Base-by-base conservation (phyloP, 2,888 invertebrate species). In the Neocrepidodera transversa region DNA sequence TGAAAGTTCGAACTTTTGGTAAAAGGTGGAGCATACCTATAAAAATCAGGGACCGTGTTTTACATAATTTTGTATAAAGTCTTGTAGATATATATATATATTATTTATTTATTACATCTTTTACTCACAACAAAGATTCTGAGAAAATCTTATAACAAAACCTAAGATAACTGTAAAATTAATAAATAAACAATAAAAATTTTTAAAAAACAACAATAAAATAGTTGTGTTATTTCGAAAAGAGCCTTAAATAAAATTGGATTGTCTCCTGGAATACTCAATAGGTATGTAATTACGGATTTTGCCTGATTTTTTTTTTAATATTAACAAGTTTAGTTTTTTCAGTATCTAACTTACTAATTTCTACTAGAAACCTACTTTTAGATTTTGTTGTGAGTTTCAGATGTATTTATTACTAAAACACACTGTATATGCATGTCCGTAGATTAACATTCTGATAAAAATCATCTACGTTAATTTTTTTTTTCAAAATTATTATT, bases 91-190 rank as follows among this genome's bases (percentile, higher is more conserved):
- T 76, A 76, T 77, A n/a, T n/a, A n/a, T n/a, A 79, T 75, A 76
- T 77, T 77, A 78, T 75, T 78, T 77, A 78, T 79, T 79, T 78
- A 78, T 78, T 75, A 76, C 79, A 79, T 79, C 79, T 79, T 79
- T 77, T 78, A 79, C 79, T 79, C 79, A 79, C 79, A 79, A 79
- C 79, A 79, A 79, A 60, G 55, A 60, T 55, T 52, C 51, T 38
- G 78, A 71, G 74, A 73, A 73, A 71, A 67, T 69, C 71, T 72
- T 71, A 74, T 71, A 76, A 74, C 70, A 71, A 72, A 73, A 60
- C 67, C 70, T 71, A 73, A 71, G 71, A 73, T 73, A 72, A 71
- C 70, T 73, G 75, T 76, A 77, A 75, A 73, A 70, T 71, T 71
- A 73, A 71, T 74, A 74, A 75, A 74, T 73, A 76, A 76, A 70